phyloP scores from a whole-genome alignment of 2,113 vertebrate species.

The Prochilodus magdalenae region DNA sequence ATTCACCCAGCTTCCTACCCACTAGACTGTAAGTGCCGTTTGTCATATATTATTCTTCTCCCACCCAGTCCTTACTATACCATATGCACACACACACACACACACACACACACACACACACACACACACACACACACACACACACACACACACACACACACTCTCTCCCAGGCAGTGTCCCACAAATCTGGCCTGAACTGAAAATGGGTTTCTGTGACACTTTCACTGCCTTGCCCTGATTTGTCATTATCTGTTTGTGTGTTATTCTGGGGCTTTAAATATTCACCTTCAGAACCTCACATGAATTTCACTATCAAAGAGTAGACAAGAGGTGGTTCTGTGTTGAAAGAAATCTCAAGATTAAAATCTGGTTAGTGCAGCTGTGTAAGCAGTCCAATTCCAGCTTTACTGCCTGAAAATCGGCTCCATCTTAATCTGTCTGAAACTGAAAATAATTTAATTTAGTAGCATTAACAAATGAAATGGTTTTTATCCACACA shows the following conservation, averaged over 20 bases:
- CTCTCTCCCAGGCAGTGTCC: not conserved
- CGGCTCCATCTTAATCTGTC: not conserved
- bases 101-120: too few species aligned
- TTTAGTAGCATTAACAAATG: not conserved
- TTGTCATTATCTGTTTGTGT: not conserved
- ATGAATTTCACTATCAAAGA: too few species aligned
- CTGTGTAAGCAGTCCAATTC: not conserved
- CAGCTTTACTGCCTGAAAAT: too few species aligned
- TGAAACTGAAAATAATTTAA: not conserved
- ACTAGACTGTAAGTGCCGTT: slow-evolving; percentile 89
- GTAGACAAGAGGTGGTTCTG: too few species aligned
- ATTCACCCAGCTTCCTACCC: slow-evolving; percentile 92
- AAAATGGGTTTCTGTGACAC: slow-evolving; percentile 16
- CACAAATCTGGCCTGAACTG: not conserved
- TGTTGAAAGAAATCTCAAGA: too few species aligned
- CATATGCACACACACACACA: not conserved
- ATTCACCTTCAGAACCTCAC: too few species aligned
- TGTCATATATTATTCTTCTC: not conserved
- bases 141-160: too few species aligned
- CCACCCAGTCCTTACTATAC: not conserved
- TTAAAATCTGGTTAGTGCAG: not conserved
- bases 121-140: too few species aligned
- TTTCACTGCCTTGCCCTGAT: slow-evolving; percentile 4
- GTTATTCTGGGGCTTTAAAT: too few species aligned
- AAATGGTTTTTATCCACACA: slow-evolving; percentile 71